Evolutionary conservation across 2,113 vertebrate genomes (phyloP), one percentile per base, ranked within the genome.

Genomic region (Colossoma macropomum): DNA sequence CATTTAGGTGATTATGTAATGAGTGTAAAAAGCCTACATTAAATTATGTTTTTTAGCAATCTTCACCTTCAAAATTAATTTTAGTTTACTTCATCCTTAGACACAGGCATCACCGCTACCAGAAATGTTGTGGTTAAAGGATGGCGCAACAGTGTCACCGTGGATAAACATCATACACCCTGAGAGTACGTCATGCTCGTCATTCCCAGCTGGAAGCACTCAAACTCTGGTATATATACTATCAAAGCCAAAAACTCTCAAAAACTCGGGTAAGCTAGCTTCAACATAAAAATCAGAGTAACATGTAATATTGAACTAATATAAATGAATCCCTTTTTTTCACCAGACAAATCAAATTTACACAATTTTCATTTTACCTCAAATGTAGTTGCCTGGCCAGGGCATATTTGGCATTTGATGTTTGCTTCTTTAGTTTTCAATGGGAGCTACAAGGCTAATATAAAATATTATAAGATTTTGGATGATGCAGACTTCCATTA

Each of bases 51-150:
- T 45, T 70, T 16, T 9, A 17, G 7, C 8, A 45, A n/a, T 17
- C 16, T 15, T 12, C 13, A 52, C 8, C 3, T 52, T 1, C 41
- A 9, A 41, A 50, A 28, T 13, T 9, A 45, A 17, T 73, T 23
- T 62, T 52, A 21, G 0, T 52, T 52, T 52, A 19, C 45, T 77
- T 13, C 4, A 16, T 17, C 17, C 17, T 52, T 52, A n/a, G n/a
- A 52, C 50, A 30, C 84, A 98, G 97, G 96, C 93, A 0, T 93
- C 92, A 48, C 96, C 96, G 13, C 41, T 90, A 74, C 95, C 95
- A 0, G 88, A 75, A 74, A 93, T 96, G 87, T 93, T 85, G 56
- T 98, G 96, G 97, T 75, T 95, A 0, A 98, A 97, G 87, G 95
- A 97, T 2, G 19, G 82, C 89, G 73, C 50, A 52, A 89, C 95